Percentiles rank a stretch among this genome's conserved stretches.
Evolutionary conservation across 2,797 vertebrate genomes (phyloP).

Genomic region (Myotis planiceps): DNA sequence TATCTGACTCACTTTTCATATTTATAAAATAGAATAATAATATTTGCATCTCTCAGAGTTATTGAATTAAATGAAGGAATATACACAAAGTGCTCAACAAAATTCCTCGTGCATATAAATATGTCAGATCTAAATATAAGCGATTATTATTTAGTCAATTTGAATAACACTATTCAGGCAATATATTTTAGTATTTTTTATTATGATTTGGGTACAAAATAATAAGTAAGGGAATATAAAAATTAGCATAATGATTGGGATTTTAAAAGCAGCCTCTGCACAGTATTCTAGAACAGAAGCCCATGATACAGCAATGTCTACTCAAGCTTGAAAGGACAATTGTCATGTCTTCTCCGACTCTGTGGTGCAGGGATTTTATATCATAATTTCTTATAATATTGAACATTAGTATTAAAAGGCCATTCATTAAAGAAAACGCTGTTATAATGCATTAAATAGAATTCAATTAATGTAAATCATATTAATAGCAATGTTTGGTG

Average conservation of each 20-base stretch:
- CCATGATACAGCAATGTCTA: constrained; percentile 22
- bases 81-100: not conserved
- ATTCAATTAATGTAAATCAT: constrained; percentile 64
- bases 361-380: not conserved
- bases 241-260: constrained; percentile 3
- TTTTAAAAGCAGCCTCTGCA: not conserved
- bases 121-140: not conserved
- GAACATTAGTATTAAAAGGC: constrained; percentile 45
- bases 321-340: constrained; percentile 24
- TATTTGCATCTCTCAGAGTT: not conserved
- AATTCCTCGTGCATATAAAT: not conserved
- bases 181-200: not conserved
- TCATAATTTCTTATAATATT: not conserved
- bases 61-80: not conserved
- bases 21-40: not conserved
- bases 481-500: constrained; percentile 47
- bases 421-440: constrained; percentile 57
- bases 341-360: not conserved
- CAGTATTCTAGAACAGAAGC: not conserved
- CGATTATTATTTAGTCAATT: not conserved
- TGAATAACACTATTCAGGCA: not conserved
- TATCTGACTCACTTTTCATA: not conserved
- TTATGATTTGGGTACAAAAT: not conserved
- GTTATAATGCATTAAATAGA: constrained; percentile 49
- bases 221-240: not conserved